These are phyloP conservation scores for Schizotus pectinicornis DNA, from an alignment of 2,888 invertebrate genomes.

Conservation along the genomic window DNA sequence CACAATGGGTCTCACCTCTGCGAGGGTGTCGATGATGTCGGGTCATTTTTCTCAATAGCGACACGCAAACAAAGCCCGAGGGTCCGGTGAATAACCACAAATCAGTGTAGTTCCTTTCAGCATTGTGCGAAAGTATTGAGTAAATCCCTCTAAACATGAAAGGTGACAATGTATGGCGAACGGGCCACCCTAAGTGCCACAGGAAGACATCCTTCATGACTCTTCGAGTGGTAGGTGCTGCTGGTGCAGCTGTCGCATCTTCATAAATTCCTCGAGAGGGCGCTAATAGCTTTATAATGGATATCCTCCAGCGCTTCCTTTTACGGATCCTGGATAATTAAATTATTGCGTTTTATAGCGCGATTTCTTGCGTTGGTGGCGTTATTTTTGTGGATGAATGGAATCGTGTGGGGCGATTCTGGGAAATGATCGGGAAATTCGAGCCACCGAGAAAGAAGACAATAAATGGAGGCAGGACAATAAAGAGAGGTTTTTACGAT, in stretches of 20 bases:
- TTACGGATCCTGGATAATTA: conserved; percentile 31
- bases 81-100: conserved; percentile 26
- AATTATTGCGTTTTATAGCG: conserved; percentile 20
- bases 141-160: conserved; percentile 31
- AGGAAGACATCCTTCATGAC: conserved; percentile 37
- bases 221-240: conserved; percentile 23
- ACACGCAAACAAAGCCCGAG: conserved; percentile 21
- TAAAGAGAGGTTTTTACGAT: conserved; percentile 56
- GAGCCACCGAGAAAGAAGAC: conserved; percentile 50
- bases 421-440: conserved; percentile 49
- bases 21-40: not conserved
- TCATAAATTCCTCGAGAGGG: conserved; percentile 40
- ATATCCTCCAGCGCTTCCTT: conserved; percentile 34
- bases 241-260: conserved; percentile 27
- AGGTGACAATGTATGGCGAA: conserved; percentile 32
- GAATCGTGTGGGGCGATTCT: conserved; percentile 43
- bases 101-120: conserved; percentile 31
- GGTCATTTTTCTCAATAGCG: conserved; percentile 19
- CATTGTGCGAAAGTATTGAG: conserved; percentile 22
- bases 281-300: conserved; percentile 42
- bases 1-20: too few species aligned
- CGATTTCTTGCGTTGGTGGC: not conserved
- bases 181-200: conserved; percentile 31
- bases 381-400: conserved; percentile 40
- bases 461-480: conserved; percentile 55